phyloP scores from a whole-genome alignment of 2,113 vertebrate genomes.

The Rattus rattus region DNA sequence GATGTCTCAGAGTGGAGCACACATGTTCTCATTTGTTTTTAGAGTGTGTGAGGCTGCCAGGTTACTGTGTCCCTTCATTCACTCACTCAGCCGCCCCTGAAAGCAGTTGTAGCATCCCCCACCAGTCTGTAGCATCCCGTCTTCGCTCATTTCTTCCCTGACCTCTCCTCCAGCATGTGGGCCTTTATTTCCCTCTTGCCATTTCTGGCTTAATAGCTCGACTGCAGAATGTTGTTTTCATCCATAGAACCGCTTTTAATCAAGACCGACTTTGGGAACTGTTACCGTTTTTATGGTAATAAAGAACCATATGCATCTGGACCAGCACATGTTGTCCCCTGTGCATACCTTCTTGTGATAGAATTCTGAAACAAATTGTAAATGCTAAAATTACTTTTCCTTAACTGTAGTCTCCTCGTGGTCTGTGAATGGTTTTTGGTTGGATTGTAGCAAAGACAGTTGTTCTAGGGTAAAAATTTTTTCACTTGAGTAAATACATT shows the following conservation, averaged over 20 bases:
- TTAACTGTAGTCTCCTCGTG: constrained; percentile 52
- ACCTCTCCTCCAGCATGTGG: background rate
- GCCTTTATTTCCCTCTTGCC: constrained; percentile 64
- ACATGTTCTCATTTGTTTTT: constrained; percentile 72
- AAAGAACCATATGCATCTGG: constrained; percentile 47
- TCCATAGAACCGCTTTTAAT: constrained; percentile 47
- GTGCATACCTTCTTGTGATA: background rate
- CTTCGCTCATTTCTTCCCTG: constrained; percentile 39
- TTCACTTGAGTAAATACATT: constrained; percentile 37
- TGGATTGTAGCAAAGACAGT: constrained; percentile 52
- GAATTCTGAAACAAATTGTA: constrained; percentile 41
- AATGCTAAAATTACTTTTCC: constrained; percentile 63
- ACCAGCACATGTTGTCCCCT: background rate
- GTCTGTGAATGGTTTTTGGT: constrained; percentile 57
- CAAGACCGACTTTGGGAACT: constrained; percentile 59
- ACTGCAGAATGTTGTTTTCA: background rate
- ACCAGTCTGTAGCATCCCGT: background rate
- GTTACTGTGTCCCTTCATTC: constrained; percentile 34
- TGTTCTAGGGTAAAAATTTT: constrained; percentile 48
- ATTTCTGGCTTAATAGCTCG: constrained; percentile 35
- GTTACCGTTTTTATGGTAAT: constrained; percentile 60
- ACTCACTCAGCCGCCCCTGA: background rate
- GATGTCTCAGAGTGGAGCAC: constrained; percentile 30
- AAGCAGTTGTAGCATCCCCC: background rate
- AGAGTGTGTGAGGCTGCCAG: background rate